phyloP scores from a whole-genome alignment of 2,797 vertebrate genomes.

The Siniperca undulata region DNA sequence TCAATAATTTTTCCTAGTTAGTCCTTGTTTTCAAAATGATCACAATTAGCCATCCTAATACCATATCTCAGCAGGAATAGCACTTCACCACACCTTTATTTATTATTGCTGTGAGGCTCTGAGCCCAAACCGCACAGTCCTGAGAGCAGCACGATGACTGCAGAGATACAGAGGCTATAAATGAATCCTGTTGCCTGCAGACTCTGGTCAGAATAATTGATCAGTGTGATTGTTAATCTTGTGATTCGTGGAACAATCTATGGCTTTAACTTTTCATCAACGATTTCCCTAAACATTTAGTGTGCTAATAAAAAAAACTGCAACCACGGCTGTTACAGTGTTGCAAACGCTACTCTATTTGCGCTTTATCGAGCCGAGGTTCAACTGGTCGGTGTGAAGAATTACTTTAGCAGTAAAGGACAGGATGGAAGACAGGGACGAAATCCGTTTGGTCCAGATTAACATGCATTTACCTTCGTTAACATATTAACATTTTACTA shows the following conservation, averaged over 20 bases:
- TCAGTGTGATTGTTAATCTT: constrained; percentile 35
- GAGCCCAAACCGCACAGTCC: neutral
- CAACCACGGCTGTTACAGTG: neutral
- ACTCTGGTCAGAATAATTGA: constrained; percentile 39
- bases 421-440: neutral
- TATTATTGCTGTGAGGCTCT: constrained; percentile 17
- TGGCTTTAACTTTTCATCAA: constrained; percentile 21
- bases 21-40: constrained; percentile 80
- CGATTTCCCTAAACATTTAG: constrained; percentile 4
- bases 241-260: constrained; percentile 3
- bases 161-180: constrained; percentile 8
- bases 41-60: constrained; percentile 84
- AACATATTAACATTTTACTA: neutral
- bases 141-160: constrained; percentile 1
- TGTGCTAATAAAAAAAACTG: neutral
- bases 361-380: neutral
- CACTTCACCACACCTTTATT: constrained; percentile 27
- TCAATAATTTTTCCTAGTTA: constrained; percentile 30
- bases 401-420: constrained; percentile 12
- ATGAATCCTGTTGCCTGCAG: constrained; percentile 24
- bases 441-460: constrained; percentile 11
- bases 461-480: constrained; percentile 16
- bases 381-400: constrained; percentile 42
- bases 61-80: constrained; percentile 22
- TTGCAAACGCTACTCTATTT: neutral